These are phyloP conservation scores for Tupiocoris notatus DNA, from an alignment of 2,888 invertebrate genomes.

Conservation along the genomic window DNA sequence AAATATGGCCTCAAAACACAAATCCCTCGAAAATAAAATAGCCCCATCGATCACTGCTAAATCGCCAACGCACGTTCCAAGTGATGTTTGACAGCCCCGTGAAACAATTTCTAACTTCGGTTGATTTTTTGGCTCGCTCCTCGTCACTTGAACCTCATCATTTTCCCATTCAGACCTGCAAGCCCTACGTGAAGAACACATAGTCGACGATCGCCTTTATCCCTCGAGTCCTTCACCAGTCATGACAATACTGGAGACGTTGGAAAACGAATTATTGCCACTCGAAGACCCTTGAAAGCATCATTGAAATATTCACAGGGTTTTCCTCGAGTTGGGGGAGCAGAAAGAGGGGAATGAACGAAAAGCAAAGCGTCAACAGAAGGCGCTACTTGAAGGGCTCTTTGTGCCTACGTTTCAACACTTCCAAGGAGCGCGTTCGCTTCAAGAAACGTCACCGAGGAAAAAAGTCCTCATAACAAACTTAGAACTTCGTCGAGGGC, in stretches of 20 bases:
- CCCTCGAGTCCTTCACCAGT: neutral
- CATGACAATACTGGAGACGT: neutral
- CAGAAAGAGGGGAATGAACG: neutral
- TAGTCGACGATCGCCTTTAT: too few species aligned
- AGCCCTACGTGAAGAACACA: too few species aligned
- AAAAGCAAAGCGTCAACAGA: neutral
- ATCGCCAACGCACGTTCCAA: too few species aligned
- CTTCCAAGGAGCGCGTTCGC: neutral
- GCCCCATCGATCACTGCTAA: too few species aligned
- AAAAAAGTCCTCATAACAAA: neutral
- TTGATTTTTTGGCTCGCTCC: too few species aligned
- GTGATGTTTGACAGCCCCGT: too few species aligned
- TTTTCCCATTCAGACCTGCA: too few species aligned
- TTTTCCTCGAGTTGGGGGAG: neutral
- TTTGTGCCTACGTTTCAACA: neutral
- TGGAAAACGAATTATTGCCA: conserved; percentile 10
- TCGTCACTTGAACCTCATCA: too few species aligned
- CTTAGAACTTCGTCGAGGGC: neutral
- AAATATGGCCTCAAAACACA: too few species aligned
- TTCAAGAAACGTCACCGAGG: neutral
- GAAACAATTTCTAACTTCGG: too few species aligned
- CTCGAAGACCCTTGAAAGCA: conserved; percentile 16
- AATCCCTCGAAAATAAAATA: too few species aligned
- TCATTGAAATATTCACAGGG: conserved; percentile 8
- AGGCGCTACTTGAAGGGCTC: neutral